phyloP scores from a whole-genome alignment of 2,113 vertebrate species.

The Grammomys surdaster region DNA sequence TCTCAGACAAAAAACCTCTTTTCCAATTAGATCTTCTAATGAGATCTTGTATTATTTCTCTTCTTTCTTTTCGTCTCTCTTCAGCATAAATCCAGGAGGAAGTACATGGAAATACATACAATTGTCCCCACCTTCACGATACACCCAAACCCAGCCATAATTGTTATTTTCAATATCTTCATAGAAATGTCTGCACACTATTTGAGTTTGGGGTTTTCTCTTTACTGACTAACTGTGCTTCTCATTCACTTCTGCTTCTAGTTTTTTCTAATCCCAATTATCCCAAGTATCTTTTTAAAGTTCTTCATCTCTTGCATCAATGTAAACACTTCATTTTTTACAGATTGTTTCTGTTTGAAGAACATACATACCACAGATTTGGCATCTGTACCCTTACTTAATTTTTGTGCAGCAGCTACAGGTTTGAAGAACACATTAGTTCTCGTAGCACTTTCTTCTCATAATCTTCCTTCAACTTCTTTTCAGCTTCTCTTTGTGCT shows the following conservation, averaged over 20 bases:
- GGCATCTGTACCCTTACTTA: not conserved
- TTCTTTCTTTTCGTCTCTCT: not conserved
- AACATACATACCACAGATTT: not conserved
- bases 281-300: not conserved
- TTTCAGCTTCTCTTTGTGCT: not conserved
- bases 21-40: not conserved
- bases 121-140: conserved; percentile 92
- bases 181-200: too few species aligned
- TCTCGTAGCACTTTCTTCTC: not conserved
- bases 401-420: too few species aligned
- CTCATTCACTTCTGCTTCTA: not conserved
- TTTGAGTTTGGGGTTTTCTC: too few species aligned
- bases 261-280: not conserved
- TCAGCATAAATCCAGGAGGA: conserved; percentile 92
- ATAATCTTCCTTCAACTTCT: not conserved
- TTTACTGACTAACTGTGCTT: not conserved
- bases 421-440: too few species aligned
- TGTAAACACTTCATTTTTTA: not conserved
- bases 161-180: not conserved
- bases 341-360: not conserved
- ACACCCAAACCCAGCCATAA: conserved; percentile 79
- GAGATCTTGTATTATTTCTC: not conserved
- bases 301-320: not conserved
- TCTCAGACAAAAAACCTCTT: conserved; percentile 92
- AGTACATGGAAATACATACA: conserved; percentile 94